These are phyloP conservation scores for Troides aeacus DNA, from an alignment of 2,888 invertebrate genomes.

Conservation along the genomic window DNA sequence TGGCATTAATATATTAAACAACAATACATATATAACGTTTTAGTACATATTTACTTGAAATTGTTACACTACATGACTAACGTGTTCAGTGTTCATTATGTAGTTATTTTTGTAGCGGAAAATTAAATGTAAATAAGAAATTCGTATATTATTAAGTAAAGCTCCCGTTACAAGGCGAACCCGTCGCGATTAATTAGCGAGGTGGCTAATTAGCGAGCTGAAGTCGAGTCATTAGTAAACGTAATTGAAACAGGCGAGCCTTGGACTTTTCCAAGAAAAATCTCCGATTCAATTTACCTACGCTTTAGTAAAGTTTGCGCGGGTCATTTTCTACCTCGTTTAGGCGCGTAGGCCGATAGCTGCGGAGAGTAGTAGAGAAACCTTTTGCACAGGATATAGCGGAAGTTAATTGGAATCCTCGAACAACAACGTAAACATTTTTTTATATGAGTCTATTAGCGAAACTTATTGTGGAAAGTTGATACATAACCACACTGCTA, in stretches of 20 bases:
- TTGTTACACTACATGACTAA: not conserved
- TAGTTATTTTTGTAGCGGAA: conserved; percentile 42
- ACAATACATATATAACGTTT: no score
- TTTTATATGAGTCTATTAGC: not conserved
- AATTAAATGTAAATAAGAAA: conserved; percentile 49
- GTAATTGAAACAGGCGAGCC: conserved; percentile 68
- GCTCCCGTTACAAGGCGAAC: conserved; percentile 60
- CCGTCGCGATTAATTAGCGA: conserved; percentile 72
- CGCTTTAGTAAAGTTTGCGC: conserved; percentile 28
- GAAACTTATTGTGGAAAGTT: not conserved
- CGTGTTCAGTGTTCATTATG: conserved; percentile 15
- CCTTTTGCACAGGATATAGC: not conserved
- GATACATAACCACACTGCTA: no score
- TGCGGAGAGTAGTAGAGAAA: not conserved
- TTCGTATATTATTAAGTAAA: conserved; percentile 52
- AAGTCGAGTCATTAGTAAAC: conserved; percentile 74
- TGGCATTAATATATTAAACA: no score
- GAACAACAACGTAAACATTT: not conserved
- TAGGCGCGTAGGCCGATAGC: not conserved
- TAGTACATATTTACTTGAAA: no score
- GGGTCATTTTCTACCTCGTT: conserved; percentile 5
- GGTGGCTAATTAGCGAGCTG: conserved; percentile 71
- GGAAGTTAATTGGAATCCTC: not conserved
- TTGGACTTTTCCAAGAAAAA: conserved; percentile 65
- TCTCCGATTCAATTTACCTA: conserved; percentile 51